A percentile compares a stretch with the other conserved stretches of the same genome.
These are phyloP conservation scores for Acanthochromis polyacanthus DNA, from an alignment of 2,113 vertebrate species.

Conservation along the genomic window DNA sequence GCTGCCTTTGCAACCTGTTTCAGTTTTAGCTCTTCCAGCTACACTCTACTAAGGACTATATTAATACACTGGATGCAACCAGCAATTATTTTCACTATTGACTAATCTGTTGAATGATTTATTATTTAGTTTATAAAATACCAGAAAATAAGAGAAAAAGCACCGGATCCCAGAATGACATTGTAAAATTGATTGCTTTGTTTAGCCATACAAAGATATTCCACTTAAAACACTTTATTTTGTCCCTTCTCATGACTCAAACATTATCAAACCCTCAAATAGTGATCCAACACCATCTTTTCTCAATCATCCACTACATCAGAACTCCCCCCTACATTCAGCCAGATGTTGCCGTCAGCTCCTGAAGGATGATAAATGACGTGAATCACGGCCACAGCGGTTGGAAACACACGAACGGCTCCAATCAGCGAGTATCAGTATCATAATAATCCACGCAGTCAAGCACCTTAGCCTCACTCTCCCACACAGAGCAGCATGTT, in stretches of 20 bases:
- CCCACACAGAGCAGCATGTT: not conserved
- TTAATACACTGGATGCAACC: too few species aligned
- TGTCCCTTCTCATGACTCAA: constrained; percentile 6
- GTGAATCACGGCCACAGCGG: constrained; percentile 1
- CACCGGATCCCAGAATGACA: not conserved
- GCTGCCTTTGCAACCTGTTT: not conserved
- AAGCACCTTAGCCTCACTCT: constrained; percentile 1
- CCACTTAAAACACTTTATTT: not conserved
- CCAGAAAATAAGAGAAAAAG: not conserved
- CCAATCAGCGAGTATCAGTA: constrained; percentile 3
- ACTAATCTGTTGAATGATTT: too few species aligned
- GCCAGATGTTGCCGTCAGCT: constrained; percentile 58
- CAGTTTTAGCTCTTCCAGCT: too few species aligned
- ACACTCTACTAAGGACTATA: too few species aligned
- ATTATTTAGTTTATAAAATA: not conserved
- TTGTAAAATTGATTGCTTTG: not conserved
- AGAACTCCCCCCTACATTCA: not conserved
- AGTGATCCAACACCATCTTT: constrained; percentile 23
- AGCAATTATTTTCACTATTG: too few species aligned
- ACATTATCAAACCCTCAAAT: constrained; percentile 10
- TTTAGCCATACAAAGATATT: not conserved
- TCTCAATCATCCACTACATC: constrained; percentile 36
- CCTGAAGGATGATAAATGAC: constrained; percentile 53
- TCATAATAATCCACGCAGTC: constrained; percentile 1
- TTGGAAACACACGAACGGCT: constrained; percentile 14